Conservation (phyloP, 2,888 invertebrate species). For the Troides helena region DNA sequence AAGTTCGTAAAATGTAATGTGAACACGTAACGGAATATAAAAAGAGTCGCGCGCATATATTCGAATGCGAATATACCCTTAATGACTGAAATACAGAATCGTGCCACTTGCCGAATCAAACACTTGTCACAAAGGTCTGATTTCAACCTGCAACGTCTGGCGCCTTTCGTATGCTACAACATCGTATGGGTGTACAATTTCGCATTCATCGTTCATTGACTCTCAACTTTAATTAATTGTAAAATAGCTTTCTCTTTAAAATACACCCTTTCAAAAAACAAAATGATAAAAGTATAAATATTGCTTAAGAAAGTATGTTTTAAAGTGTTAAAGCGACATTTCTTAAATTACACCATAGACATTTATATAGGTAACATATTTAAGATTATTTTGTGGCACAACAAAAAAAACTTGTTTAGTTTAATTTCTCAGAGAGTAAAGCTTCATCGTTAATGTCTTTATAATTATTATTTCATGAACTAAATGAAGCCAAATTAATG, state of each 20-base stretch:
- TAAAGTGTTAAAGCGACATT: too few species aligned
- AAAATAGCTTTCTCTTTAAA: constrained; percentile 22
- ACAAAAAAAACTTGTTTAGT: neutral
- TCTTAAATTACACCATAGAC: too few species aligned
- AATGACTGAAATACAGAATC: neutral
- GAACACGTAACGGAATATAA: too few species aligned
- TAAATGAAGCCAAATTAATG: neutral
- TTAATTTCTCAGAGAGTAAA: neutral
- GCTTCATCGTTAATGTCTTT: neutral
- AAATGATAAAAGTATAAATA: constrained; percentile 7
- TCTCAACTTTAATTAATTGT: constrained; percentile 22
- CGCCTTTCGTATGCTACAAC: constrained; percentile 7
- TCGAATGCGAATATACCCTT: too few species aligned
- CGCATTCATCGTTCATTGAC: constrained; percentile 15
- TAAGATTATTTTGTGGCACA: too few species aligned
- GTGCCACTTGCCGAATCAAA: neutral
- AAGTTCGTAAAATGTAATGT: too few species aligned
- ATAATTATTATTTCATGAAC: neutral
- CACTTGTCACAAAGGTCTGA: constrained; percentile 7
- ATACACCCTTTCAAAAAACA: constrained; percentile 13
- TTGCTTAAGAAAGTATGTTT: neutral
- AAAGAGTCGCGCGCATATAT: too few species aligned
- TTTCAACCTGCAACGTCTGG: constrained; percentile 5
- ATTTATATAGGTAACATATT: too few species aligned
- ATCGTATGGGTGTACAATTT: constrained; percentile 16